Evolutionary conservation across 2,888 invertebrate species (phyloP).

Genomic region (Amphiduros pacificus): DNA sequence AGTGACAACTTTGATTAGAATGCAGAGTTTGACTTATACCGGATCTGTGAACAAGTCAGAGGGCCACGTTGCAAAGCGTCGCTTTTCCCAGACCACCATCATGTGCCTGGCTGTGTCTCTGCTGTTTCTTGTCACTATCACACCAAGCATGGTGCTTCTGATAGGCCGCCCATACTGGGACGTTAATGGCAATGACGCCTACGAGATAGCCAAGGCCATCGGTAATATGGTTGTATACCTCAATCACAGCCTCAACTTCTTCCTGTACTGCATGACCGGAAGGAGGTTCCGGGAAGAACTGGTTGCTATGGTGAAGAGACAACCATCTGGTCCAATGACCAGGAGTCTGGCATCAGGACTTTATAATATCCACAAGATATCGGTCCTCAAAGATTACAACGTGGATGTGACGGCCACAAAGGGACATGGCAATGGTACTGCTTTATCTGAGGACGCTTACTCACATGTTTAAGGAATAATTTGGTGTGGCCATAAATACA

Average conservation of each 20-base stretch:
- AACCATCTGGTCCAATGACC: no score
- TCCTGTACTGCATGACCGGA: slow-evolving; percentile 33
- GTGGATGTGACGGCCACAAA: no score
- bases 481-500: no score
- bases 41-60: no score
- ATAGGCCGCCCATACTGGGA: slow-evolving; percentile 33
- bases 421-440: no score
- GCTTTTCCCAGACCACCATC: slow-evolving; percentile 27
- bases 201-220: slow-evolving; percentile 27
- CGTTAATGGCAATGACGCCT: slow-evolving; percentile 9
- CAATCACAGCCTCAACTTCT: slow-evolving; percentile 34
- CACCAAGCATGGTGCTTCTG: slow-evolving; percentile 30
- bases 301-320: no score
- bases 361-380: no score
- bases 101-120: slow-evolving; percentile 33
- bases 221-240: slow-evolving; percentile 30
- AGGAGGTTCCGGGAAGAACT: slow-evolving; percentile 28
- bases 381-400: no score
- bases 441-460: no score
- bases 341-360: no score
- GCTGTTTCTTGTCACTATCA: slow-evolving; percentile 28
- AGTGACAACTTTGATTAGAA: slow-evolving; percentile 12
- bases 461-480: no score
- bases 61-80: not conserved
- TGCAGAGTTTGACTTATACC: no score